Evolutionary conservation across 1,140 invertebrate genomes (phyloP), one percentile per base, ranked within the genome.

Genomic region (Conus betulinus): DNA sequence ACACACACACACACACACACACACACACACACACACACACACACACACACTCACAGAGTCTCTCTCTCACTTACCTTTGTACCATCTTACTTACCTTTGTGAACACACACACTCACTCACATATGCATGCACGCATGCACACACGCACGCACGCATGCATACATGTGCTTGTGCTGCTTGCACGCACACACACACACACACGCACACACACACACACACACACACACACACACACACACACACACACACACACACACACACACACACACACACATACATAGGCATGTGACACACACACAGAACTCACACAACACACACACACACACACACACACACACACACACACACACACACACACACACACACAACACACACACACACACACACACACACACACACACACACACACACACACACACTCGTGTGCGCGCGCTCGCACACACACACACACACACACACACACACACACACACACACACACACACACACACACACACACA

Each of bases 141-240:
- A 71, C 67, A 71, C 67, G 20, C 67, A 71, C 13, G 17, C 23
- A 71, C 23, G 57, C 57, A 60, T 60, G 57, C 57, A 60, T 60
- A 60, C 7, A n/a, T n/a, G n/a, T n/a, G n/a, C n/a, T n/a, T n/a
- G n/a, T n/a, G n/a, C n/a, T 60, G 57, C 57, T 10, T 17, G 17
- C 67, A 71, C 67, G 20, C 67, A 71, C 67, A 71, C 67, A 71
- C 23, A 71, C 67, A 71, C 67, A 71, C 67, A 71, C 67, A 71
- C 67, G 20, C 67, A 71, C 8, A 71, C 67, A 71, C 67, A 71
- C 67, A 71, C 67, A 71, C 67, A 71, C 67, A 71, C 67, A 71
- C 67, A 11, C 17, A n/a, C n/a, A n/a, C n/a, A n/a, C n/a, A n/a
- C n/a, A n/a, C n/a, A 39, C 39, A 39, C 39, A 39, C 39, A 71